A percentile compares a stretch with the other conserved stretches of the same genome.
Evolutionary conservation across 2,113 vertebrate genomes (phyloP).

Genomic region (Ctenodactylus gundi): DNA sequence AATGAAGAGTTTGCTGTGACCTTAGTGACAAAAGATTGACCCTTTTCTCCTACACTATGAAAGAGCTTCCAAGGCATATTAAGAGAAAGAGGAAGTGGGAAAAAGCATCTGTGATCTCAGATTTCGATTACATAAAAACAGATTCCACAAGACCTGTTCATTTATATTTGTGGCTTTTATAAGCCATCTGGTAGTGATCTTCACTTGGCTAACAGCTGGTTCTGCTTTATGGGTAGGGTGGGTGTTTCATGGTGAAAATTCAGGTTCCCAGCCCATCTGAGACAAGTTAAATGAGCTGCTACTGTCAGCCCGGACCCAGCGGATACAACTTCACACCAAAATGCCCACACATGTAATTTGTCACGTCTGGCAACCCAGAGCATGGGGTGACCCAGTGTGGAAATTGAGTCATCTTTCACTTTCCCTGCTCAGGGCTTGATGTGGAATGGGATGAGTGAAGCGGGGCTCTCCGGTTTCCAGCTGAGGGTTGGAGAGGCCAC

Average conservation of each 20-base stretch:
- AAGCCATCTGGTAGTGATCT: neutral
- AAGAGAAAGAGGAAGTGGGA: neutral
- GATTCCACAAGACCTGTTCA: slow-evolving; percentile 15
- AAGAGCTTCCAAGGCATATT: slow-evolving; percentile 36
- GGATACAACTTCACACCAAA: slow-evolving; percentile 73
- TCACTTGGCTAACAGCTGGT: slow-evolving; percentile 49
- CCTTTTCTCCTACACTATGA: neutral
- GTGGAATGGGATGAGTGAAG: neutral
- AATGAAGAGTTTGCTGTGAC: slow-evolving; percentile 32
- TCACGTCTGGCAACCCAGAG: slow-evolving; percentile 82
- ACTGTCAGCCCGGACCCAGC: slow-evolving; percentile 74
- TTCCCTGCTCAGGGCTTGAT: slow-evolving; percentile 70
- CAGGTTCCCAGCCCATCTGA: slow-evolving; percentile 66
- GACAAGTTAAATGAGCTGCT: slow-evolving; percentile 80
- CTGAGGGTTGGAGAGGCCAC: neutral
- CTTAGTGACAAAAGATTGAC: neutral
- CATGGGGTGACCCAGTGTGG: slow-evolving; percentile 69
- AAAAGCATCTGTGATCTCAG: neutral
- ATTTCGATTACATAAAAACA: neutral
- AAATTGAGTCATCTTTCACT: slow-evolving; percentile 85
- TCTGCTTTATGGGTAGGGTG: slow-evolving; percentile 58
- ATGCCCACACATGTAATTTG: slow-evolving; percentile 77
- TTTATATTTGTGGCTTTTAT: slow-evolving; percentile 18
- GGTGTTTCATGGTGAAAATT: slow-evolving; percentile 66
- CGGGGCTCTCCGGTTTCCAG: neutral